These are phyloP conservation scores for Lasioglossum marginatum DNA, from an alignment of 2,888 invertebrate species.

Conservation along the genomic window DNA sequence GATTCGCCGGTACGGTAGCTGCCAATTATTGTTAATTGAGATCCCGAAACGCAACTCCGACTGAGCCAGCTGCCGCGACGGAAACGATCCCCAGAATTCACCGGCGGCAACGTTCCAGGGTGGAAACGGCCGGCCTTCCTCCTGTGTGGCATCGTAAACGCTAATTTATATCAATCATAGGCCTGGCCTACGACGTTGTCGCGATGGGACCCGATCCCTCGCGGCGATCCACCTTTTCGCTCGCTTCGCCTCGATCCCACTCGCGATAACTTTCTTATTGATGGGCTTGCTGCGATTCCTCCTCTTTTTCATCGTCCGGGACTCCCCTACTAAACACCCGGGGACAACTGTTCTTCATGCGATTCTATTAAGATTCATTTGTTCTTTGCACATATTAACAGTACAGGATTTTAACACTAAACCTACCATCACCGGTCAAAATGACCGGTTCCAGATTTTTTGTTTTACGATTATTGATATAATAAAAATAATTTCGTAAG, in stretches of 20 bases:
- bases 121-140: constrained; percentile 32
- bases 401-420: too few species aligned
- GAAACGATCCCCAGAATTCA: constrained; percentile 53
- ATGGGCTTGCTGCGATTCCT: background rate
- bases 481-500: too few species aligned
- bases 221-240: constrained; percentile 35
- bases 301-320: background rate
- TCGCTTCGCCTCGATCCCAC: background rate
- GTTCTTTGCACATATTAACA: too few species aligned
- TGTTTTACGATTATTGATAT: too few species aligned
- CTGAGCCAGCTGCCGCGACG: constrained; percentile 67
- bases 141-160: constrained; percentile 53
- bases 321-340: background rate
- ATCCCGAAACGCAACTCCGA: constrained; percentile 74
- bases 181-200: constrained; percentile 37
- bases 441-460: too few species aligned
- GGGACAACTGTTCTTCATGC: background rate
- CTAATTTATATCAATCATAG: constrained; percentile 59
- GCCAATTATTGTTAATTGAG: constrained; percentile 81
- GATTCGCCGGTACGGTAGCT: constrained; percentile 72
- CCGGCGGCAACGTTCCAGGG: constrained; percentile 11
- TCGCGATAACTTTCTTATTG: constrained; percentile 26
- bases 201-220: constrained; percentile 40
- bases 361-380: background rate
- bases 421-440: too few species aligned